Conservation (phyloP, 53 echinoderm and acorn worm genomes). For the Actinopyga echinites region DNA sequence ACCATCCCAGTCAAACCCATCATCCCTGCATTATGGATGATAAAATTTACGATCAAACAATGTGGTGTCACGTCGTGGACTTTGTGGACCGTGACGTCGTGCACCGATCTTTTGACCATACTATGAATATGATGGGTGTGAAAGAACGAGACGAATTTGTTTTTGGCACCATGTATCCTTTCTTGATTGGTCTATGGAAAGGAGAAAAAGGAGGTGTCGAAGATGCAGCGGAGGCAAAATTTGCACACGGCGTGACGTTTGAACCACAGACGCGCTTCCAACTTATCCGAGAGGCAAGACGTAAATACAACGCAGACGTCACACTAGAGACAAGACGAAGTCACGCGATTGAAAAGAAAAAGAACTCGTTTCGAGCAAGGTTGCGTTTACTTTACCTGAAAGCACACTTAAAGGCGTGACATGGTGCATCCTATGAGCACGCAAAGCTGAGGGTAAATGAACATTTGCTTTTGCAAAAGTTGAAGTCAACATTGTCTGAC, state of each 20-base stretch:
- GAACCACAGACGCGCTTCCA: not conserved
- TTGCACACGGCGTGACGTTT: not conserved
- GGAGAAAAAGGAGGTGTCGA: slow-evolving; percentile 9
- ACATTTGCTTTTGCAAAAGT: not conserved
- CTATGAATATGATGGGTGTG: not conserved
- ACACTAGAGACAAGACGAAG: not conserved
- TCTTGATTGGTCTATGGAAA: not conserved
- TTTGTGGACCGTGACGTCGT: slow-evolving; percentile 9
- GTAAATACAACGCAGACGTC: not conserved
- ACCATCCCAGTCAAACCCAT: not conserved
- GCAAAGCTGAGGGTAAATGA: not conserved
- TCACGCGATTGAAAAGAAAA: not conserved
- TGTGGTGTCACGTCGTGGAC: not conserved
- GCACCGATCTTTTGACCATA: not conserved
- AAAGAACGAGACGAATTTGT: not conserved
- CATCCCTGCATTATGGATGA: not conserved
- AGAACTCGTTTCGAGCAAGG: not conserved
- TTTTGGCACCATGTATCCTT: not conserved
- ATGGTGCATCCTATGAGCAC: not conserved
- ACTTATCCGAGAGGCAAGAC: not conserved
- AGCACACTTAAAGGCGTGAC: not conserved
- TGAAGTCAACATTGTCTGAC: not conserved
- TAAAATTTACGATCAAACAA: not conserved
- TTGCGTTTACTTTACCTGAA: not conserved
- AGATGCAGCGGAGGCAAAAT: not conserved